A percentile compares a stretch with the other conserved stretches of the same genome.
phyloP scores from a whole-genome alignment of 2,888 invertebrate genomes.

The Eristalis tenax region DNA sequence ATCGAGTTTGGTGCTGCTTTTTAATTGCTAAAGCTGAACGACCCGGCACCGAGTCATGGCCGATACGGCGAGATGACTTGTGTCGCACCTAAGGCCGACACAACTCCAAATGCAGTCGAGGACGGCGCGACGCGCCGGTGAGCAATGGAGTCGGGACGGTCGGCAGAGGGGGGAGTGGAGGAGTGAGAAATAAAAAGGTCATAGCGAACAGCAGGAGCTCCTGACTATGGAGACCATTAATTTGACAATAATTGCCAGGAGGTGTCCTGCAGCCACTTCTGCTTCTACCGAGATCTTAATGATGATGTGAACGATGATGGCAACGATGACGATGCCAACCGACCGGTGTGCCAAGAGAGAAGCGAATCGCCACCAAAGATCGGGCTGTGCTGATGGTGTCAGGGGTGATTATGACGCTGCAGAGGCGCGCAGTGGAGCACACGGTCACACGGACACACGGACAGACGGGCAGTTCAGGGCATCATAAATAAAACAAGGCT shows the following conservation, averaged over 20 bases:
- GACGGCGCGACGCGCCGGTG: neutral
- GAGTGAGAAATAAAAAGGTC: neutral
- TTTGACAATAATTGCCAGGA: slow-evolving; percentile 63
- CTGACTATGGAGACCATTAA: slow-evolving; percentile 46
- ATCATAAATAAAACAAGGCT: slow-evolving; percentile 63
- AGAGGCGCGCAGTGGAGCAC: neutral
- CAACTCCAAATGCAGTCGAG: neutral
- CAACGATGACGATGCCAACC: neutral
- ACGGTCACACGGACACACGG: slow-evolving; percentile 11
- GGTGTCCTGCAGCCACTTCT: slow-evolving; percentile 24
- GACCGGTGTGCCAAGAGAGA: slow-evolving; percentile 6
- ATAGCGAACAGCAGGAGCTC: neutral
- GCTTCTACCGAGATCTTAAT: slow-evolving; percentile 37
- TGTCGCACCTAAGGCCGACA: slow-evolving; percentile 9
- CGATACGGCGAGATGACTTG: slow-evolving; percentile 2
- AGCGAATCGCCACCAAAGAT: slow-evolving; percentile 28
- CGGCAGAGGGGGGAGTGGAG: neutral
- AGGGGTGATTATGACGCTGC: slow-evolving; percentile 25
- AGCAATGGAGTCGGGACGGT: neutral
- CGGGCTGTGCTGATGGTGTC: slow-evolving; percentile 11
- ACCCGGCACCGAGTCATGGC: neutral
- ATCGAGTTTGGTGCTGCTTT: neutral
- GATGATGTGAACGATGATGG: slow-evolving; percentile 46
- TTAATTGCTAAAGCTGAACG: slow-evolving; percentile 26
- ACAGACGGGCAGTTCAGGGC: slow-evolving; percentile 26